Percentiles rank a stretch among this genome's conserved stretches.
These are phyloP conservation scores for Cylindroiulus punctatus DNA, from an alignment of 2,888 invertebrate species.

Conservation along the genomic window DNA sequence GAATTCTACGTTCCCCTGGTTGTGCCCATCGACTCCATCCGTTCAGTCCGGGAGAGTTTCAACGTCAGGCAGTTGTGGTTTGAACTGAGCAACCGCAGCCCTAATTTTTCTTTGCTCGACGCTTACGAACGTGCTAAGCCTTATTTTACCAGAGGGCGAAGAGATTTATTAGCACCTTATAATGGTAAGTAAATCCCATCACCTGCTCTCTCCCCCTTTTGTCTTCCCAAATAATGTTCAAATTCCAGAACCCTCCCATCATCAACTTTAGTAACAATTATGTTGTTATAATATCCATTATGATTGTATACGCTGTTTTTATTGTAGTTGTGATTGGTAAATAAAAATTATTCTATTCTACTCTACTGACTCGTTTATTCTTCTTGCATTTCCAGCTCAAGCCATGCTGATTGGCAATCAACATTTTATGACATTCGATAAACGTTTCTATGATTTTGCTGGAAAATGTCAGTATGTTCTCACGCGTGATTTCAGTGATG, in stretches of 20 bases:
- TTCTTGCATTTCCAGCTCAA: slow-evolving; percentile 69
- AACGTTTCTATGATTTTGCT: slow-evolving; percentile 79
- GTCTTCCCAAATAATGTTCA: slow-evolving; percentile 20
- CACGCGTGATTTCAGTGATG: slow-evolving; percentile 83
- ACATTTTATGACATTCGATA: slow-evolving; percentile 90
- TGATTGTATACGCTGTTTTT: slow-evolving; percentile 47
- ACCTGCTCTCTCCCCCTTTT: not conserved
- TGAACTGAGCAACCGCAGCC: slow-evolving; percentile 36
- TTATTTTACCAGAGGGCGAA: not conserved
- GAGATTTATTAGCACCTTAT: slow-evolving; percentile 54
- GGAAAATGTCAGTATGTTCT: slow-evolving; percentile 86
- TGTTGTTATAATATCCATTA: slow-evolving; percentile 42
- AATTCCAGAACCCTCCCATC: slow-evolving; percentile 30
- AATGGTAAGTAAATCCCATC: slow-evolving; percentile 53
- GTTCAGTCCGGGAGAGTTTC: slow-evolving; percentile 50
- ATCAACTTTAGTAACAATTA: slow-evolving; percentile 33
- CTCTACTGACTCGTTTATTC: slow-evolving; percentile 55
- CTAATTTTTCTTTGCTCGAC: slow-evolving; percentile 19
- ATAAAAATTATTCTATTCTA: slow-evolving; percentile 48
- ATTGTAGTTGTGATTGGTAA: slow-evolving; percentile 16
- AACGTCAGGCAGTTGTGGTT: slow-evolving; percentile 45
- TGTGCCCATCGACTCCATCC: slow-evolving; percentile 53
- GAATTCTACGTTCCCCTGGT: slow-evolving; percentile 53
- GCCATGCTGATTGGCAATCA: slow-evolving; percentile 81
- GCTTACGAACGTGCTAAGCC: slow-evolving; percentile 50